Evolutionary conservation across 2,888 invertebrate species (phyloP), one percentile per base, ranked within the genome.

Genomic region (Allacma fusca): DNA sequence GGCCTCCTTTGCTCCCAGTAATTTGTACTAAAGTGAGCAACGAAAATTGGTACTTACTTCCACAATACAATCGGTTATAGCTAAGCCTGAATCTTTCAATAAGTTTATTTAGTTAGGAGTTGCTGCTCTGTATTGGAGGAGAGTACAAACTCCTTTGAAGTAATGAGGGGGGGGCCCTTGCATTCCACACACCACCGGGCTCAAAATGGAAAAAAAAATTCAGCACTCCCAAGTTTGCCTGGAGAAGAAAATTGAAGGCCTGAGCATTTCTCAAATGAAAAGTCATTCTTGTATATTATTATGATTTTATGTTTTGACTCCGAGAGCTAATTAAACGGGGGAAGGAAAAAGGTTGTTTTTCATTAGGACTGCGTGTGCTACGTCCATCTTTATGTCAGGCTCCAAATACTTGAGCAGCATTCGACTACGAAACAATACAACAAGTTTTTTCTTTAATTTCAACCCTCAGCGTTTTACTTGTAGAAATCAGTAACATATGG

Each of bases 301-400:
- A 29, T 72, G 57, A 59, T 59, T 29, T 71, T 65, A 44, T 74
- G 65, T 74, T 74, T 74, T 74, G 74, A 74, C 74, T 64, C 40
- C 21, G 43, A 65, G 44, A 43, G 65, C 65, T 74, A 74, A 74
- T 74, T 74, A 74, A 74, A 65, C 65, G 65, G 74, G 74, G 74
- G 64, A 64, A 64, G 59, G 29, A 59, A 21, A 57, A 72, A 57
- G 72, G 59, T 72, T 72, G 72, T 72, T 72, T 72, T 72, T 72
- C 72, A 72, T 72, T 72, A 72, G 65, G 68, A 65, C 65, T 74
- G 74, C 74, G 74, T 74, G 74, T 74, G 74, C 74, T 74, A 65
- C 65, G 64, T 74, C 74, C 73, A 73, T 73, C 73, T 73, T 72
- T 40, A 64, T 74, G 74, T 64, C 74, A 64, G 71, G 28, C 50